Conservation (phyloP, 2,113 vertebrate species). For the Brachionichthys hirsutus region DNA sequence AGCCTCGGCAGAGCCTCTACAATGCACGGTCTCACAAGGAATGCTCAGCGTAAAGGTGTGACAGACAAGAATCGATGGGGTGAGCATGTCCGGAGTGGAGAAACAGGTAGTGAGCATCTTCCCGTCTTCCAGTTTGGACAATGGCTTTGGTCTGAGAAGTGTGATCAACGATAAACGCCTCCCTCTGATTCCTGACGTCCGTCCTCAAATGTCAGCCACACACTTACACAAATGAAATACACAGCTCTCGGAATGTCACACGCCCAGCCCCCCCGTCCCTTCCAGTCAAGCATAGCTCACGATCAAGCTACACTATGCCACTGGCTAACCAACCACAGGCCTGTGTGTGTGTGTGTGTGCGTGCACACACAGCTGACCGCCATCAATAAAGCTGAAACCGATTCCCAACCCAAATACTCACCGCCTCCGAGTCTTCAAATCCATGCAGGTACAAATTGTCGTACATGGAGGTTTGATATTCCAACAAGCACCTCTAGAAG, state of each 20-base stretch:
- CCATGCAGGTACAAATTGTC: conserved; percentile 78
- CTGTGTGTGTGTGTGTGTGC: conserved; percentile 32
- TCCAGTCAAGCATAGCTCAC: conserved; percentile 49
- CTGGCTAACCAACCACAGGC: conserved; percentile 53
- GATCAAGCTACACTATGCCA: conserved; percentile 50
- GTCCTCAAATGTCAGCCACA: no score
- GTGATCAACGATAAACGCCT: conserved; percentile 28
- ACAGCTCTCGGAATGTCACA: no score
- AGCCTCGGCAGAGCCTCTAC: conserved; percentile 34
- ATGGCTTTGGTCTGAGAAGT: conserved; percentile 26
- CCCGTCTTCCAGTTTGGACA: background rate
- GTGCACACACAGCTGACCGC: conserved; percentile 23
- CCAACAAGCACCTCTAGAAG: conserved; percentile 64
- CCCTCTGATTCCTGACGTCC: no score
- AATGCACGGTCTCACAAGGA: conserved; percentile 4
- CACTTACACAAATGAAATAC: background rate
- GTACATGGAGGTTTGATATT: conserved; percentile 76
- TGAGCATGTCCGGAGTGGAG: background rate
- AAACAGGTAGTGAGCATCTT: conserved; percentile 14
- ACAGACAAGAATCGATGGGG: background rate
- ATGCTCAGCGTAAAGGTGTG: background rate
- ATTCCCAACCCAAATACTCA: conserved; percentile 58
- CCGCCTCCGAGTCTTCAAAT: conserved; percentile 76
- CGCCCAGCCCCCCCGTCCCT: conserved; percentile 63
- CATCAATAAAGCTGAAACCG: conserved; percentile 49